Conservation (phyloP, 1,140 invertebrate species). For the Vanessa tameamea region DNA sequence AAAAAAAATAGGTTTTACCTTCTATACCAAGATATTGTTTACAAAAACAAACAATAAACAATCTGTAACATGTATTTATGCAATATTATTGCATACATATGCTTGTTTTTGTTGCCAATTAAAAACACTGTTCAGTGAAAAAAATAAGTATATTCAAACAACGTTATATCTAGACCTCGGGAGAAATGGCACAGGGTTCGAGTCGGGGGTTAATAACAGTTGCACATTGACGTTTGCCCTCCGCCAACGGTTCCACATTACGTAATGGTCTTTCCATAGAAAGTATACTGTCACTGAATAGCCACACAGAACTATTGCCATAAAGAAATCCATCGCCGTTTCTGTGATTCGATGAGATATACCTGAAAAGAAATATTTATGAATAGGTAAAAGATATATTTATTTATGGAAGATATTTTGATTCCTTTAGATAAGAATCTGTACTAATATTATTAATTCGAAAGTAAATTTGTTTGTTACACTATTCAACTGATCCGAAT, state of each 20-base stretch:
- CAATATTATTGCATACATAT: not conserved
- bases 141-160: slow-evolving; percentile 49
- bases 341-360: slow-evolving; percentile 73
- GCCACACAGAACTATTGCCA: slow-evolving; percentile 74
- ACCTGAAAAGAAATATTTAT: slow-evolving; percentile 46
- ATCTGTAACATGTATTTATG: not conserved
- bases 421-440: too few relatives aligned
- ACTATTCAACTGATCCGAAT: too few relatives aligned
- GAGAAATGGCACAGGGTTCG: slow-evolving; percentile 70
- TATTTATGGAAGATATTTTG: too few relatives aligned
- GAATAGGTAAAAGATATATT: too few relatives aligned
- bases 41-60: too few relatives aligned
- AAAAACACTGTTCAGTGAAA: slow-evolving; percentile 1
- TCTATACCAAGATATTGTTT: too few relatives aligned
- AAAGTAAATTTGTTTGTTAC: too few relatives aligned
- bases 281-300: slow-evolving; percentile 75
- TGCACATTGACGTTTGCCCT: slow-evolving; percentile 74
- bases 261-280: slow-evolving; percentile 77
- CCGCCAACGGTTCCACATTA: slow-evolving; percentile 77
- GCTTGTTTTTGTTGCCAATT: not conserved
- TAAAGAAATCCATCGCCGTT: slow-evolving; percentile 76
- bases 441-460: too few relatives aligned
- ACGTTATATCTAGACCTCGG: slow-evolving; percentile 69
- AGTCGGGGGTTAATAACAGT: slow-evolving; percentile 63
- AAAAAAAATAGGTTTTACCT: too few relatives aligned